Percentiles rank a stretch among this genome's conserved stretches.
Evolutionary conservation across 92 coral and sea anemone species (phyloP).

Genomic region (Virgularia gustaviana): DNA sequence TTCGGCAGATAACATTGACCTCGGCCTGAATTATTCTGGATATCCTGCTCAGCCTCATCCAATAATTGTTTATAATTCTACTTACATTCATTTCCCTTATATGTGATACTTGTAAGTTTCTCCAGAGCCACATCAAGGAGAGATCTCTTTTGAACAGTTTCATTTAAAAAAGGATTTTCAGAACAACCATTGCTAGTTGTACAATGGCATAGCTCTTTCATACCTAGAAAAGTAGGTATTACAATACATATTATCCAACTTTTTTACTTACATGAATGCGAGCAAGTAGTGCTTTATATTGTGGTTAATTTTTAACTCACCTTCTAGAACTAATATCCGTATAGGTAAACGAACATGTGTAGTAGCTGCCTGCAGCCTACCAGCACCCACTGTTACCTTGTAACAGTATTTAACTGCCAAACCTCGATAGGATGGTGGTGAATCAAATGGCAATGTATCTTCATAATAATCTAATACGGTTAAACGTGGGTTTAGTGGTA

Average conservation of each 20-base stretch:
- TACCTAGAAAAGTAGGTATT: constrained; percentile 49
- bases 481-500: too few species aligned
- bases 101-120: constrained; percentile 67
- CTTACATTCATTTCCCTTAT: constrained; percentile 90
- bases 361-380: constrained; percentile 86
- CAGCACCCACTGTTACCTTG: constrained; percentile 85
- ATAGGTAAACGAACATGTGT: constrained; percentile 71
- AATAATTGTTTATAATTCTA: background rate
- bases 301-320: constrained; percentile 57
- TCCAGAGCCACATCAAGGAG: constrained; percentile 83
- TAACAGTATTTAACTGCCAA: constrained; percentile 91
- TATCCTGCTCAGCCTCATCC: background rate
- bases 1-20: background rate
- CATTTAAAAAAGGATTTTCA: constrained; percentile 75
- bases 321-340: constrained; percentile 73
- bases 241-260: background rate
- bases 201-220: constrained; percentile 60
- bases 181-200: constrained; percentile 54
- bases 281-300: too few species aligned
- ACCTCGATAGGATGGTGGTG: constrained; percentile 88
- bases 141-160: constrained; percentile 56
- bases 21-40: background rate
- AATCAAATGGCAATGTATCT: constrained; percentile 71
- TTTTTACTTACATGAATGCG: background rate
- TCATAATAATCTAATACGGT: constrained; percentile 73